Evolutionary conservation across 35 echinoderm and acorn worm genomes (phyloP), one percentile per base, ranked within the genome.

Genomic region (Anneissia japonica): DNA sequence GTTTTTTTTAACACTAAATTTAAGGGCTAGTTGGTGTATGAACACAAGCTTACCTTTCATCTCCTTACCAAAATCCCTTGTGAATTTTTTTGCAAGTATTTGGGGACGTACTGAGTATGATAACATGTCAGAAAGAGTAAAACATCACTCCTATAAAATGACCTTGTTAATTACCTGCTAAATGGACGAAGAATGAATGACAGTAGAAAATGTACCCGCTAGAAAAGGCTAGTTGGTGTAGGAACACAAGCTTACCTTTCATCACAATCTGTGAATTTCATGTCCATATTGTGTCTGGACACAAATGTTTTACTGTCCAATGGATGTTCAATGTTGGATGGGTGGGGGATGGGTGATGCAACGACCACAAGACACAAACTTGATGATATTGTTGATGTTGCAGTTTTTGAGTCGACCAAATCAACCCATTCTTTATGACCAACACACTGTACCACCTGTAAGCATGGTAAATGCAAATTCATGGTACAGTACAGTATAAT

Each of bases 211-310:
- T n/a, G n/a, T n/a, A n/a, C n/a, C n/a, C n/a, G n/a, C n/a, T n/a
- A n/a, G n/a, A n/a, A n/a, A n/a, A n/a, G n/a, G n/a, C n/a, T n/a
- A n/a, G n/a, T n/a, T n/a, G n/a, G n/a, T n/a, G n/a, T n/a, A n/a
- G n/a, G n/a, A n/a, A n/a, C n/a, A n/a, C n/a, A 12, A 64, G 17
- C 55, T 87, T 79, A 99, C 96, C 92, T 99, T 79, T 99, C 96
- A 86, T 99, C 96, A 72, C 91, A 93, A 80, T 99, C 90, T 46
- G 96, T 99, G 83, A 99, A 99, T 74, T 93, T 99, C 96, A 99
- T 99, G 77, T 99, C 96, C 89, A 99, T 93, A 41, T 89, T 93
- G 89, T 99, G 96, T 84, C 96, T 94, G 12, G 96, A 91, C 28
- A 99, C 86, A 82, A 99, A 99, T 3, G 96, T 93, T 84, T 93